A percentile compares a stretch with the other conserved stretches of the same genome.
Evolutionary conservation across 2,113 vertebrate genomes (phyloP).

Genomic region (human (Homo sapiens)): DNA sequence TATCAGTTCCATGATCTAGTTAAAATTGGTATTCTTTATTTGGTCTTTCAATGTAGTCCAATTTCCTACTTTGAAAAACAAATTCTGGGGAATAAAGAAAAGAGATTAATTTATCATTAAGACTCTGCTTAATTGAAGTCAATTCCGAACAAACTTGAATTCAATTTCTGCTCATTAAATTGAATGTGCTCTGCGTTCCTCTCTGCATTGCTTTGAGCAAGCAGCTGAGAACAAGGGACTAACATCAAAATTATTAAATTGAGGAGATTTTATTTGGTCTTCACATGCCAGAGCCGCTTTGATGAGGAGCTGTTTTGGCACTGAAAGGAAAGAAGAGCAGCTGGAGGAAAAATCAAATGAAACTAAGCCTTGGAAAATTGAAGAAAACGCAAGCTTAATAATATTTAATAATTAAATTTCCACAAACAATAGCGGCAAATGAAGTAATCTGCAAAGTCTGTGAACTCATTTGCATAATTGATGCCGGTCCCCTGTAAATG

Average conservation of each 20-base stretch:
- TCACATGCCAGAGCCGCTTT: conserved; percentile 92
- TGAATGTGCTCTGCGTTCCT: conserved; percentile 92
- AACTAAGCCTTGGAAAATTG: conserved; percentile 95
- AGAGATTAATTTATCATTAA: conserved; percentile 99
- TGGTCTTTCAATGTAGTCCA: conserved; percentile 93
- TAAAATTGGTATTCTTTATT: conserved; percentile 97
- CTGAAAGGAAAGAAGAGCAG: conserved; percentile 93
- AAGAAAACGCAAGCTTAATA: conserved; percentile 96
- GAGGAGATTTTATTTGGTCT: conserved; percentile 97
- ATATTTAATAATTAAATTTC: conserved; percentile 99
- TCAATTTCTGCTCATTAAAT: conserved; percentile 99
- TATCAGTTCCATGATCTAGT: conserved; percentile 94
- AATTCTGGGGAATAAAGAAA: conserved; percentile 97
- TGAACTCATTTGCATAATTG: conserved; percentile 99
- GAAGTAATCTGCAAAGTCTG: conserved; percentile 99
- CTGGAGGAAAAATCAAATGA: conserved; percentile 96
- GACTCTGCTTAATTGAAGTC: conserved; percentile 99
- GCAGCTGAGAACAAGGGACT: conserved; percentile 94
- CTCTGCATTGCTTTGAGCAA: conserved; percentile 92
- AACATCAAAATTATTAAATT: conserved; percentile 99
- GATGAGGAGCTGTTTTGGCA: conserved; percentile 94
- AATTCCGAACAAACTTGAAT: conserved; percentile 99
- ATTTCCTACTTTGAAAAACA: conserved; percentile 97
- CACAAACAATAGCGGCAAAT: conserved; percentile 96
- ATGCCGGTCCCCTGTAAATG: conserved; percentile 96